These are phyloP conservation scores for Asteroscopus sphinx DNA, from an alignment of 2,888 invertebrate genomes.

Conservation along the genomic window DNA sequence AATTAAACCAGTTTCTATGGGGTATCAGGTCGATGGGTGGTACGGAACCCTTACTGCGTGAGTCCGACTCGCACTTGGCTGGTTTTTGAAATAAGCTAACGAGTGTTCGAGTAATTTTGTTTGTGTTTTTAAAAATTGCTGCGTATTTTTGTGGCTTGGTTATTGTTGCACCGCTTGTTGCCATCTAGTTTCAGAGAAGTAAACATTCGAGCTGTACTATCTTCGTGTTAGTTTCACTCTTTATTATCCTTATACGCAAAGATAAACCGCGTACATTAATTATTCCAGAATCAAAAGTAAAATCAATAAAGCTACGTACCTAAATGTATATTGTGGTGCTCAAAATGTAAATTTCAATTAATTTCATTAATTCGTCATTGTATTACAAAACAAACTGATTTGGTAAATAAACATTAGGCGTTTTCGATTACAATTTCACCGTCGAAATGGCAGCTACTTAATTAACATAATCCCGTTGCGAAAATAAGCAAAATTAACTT, in stretches of 20 bases:
- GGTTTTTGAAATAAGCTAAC: too few species aligned
- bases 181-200: conserved; percentile 46
- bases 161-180: conserved; percentile 50
- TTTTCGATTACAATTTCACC: conserved; percentile 77
- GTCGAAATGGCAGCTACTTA: conserved; percentile 73
- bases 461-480: conserved; percentile 79
- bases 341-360: conserved; percentile 53
- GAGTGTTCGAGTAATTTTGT: conserved; percentile 61
- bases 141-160: conserved; percentile 41
- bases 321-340: conserved; percentile 15
- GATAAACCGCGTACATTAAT: conserved; percentile 28
- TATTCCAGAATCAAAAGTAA: conserved; percentile 27
- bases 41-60: too few species aligned
- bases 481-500: conserved; percentile 78
- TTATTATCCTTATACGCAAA: conserved; percentile 38
- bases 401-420: conserved; percentile 78
- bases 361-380: conserved; percentile 60
- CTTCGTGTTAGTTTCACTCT: conserved; percentile 40
- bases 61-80: too few species aligned
- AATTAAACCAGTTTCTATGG: too few species aligned
- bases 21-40: too few species aligned
- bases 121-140: conserved; percentile 58
- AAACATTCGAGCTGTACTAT: conserved; percentile 43
- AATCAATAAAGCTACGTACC: conserved; percentile 26
- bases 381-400: conserved; percentile 77